Conservation (phyloP, 2,888 invertebrate genomes). For the Diogma glabrata region DNA sequence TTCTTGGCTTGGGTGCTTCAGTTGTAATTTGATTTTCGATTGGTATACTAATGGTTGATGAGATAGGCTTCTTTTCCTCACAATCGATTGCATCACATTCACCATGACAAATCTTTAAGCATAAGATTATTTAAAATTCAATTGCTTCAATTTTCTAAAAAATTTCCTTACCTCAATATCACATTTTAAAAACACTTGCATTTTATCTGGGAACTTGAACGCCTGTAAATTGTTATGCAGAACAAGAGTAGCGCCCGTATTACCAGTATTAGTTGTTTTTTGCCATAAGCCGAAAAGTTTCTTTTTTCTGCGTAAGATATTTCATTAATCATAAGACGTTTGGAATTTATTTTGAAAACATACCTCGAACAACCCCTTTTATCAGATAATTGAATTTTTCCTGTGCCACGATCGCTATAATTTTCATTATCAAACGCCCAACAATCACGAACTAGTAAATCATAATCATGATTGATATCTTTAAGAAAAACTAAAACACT, state of each 20-base stretch:
- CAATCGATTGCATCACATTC: constrained; percentile 24
- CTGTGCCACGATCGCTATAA: constrained; percentile 45
- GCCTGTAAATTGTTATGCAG: constrained; percentile 57
- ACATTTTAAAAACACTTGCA: constrained; percentile 62
- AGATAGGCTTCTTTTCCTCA: constrained; percentile 20
- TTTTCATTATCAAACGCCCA: constrained; percentile 58
- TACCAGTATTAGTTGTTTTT: constrained; percentile 45
- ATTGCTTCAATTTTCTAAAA: not conserved
- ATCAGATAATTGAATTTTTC: constrained; percentile 52
- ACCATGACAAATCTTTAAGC: constrained; percentile 25
- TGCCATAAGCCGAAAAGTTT: constrained; percentile 55
- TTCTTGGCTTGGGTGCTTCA: no score
- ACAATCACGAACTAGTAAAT: constrained; percentile 57
- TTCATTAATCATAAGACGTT: no score
- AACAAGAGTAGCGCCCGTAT: constrained; percentile 48
- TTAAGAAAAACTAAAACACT: constrained; percentile 58
- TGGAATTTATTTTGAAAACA: no score
- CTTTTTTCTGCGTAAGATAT: constrained; percentile 36
- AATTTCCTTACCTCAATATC: constrained; percentile 50
- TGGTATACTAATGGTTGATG: constrained; percentile 28
- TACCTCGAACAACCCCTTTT: constrained; percentile 48
- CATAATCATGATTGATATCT: constrained; percentile 49
- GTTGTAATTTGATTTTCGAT: constrained; percentile 26
- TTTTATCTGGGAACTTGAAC: constrained; percentile 62
- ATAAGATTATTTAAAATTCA: not conserved